phyloP scores from a whole-genome alignment of 2,113 vertebrate genomes.

The Phalacrocorax aristotelis region DNA sequence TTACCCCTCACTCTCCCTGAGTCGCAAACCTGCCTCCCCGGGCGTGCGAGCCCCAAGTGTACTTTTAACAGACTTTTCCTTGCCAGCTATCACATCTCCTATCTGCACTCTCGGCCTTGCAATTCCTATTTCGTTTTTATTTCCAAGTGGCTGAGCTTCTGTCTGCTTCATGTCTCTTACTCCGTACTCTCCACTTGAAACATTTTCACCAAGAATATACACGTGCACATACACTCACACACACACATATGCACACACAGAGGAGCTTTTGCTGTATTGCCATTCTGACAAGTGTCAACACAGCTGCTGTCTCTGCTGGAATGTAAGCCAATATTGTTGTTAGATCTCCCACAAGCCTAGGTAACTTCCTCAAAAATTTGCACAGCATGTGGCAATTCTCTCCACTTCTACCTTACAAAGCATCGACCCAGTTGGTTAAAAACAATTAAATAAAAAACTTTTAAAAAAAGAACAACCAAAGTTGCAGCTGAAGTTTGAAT shows the following conservation, averaged over 20 bases:
- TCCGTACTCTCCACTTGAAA: slow-evolving; percentile 5
- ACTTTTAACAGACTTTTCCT: not conserved
- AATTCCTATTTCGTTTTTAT: slow-evolving; percentile 50
- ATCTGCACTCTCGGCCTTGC: not conserved
- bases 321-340: slow-evolving; percentile 79
- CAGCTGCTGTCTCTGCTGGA: slow-evolving; percentile 78
- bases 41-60: not conserved
- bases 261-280: not conserved
- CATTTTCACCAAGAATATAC: slow-evolving; percentile 50
- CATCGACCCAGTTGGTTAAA: not conserved
- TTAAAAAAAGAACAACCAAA: not conserved
- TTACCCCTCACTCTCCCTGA: not conserved
- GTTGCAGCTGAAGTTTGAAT: not conserved
- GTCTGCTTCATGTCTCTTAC: not conserved
- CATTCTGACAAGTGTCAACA: slow-evolving; percentile 74
- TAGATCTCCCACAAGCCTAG: slow-evolving; percentile 70
- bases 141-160: slow-evolving; percentile 23
- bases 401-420: not conserved
- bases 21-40: not conserved
- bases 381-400: slow-evolving; percentile 4
- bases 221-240: not conserved
- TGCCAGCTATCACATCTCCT: not conserved
- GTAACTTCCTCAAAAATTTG: slow-evolving; percentile 71
- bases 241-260: not conserved
- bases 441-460: not conserved